Base-by-base conservation (phyloP, 2,888 invertebrate species). In the Sussaba pulchella region DNA sequence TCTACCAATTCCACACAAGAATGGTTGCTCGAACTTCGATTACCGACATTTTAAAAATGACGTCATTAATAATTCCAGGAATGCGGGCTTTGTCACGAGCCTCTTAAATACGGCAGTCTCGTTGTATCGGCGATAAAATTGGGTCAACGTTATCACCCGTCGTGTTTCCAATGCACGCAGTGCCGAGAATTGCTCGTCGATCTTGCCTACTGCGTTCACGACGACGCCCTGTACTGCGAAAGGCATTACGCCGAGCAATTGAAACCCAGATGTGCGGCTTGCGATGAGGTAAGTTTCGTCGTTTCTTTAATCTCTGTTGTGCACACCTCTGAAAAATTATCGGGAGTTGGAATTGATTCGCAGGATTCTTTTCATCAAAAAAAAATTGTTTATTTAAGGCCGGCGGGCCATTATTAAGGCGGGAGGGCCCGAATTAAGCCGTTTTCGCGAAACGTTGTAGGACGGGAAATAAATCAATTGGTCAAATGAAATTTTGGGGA, bases 231-330 rank as follows among this genome's bases (percentile, higher is more conserved):
- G 84, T 98, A 96, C 93, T 99, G 99, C 93, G 98, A 98, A 90
- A 94, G 99, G 83, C 99, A 99, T 93, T 99, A 99, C 92, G 98
- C 99, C 66, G 99, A 99, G 93, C 95, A 97, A 89, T 94, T 99
- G 91, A 98, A 98, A 92, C 99, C 99, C 14, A 94, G 99, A 88
- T 99, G 99, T 92, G 95, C 98, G 83, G 97, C 98, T 86, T 99
- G 99, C 93, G 99, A 99, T 93, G 99, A 99, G 97, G 99, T 99
- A 92, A 94, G 96, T 93, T 41, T 45, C 12, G 2, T 31, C 6
- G 2, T 70, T 59, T 9, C 36, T 14, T 54, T 12, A 21, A 21
- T 45, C 4, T 36, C 19, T 57, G n/a, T n/a, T n/a, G n/a, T n/a
- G n/a, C n/a, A n/a, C n/a, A n/a, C n/a, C n/a, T n/a, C n/a, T n/a